A percentile compares a stretch with the other conserved stretches of the same genome.
Conservation (phyloP, 2,888 invertebrate genomes). For the Coleophora deauratella region DNA sequence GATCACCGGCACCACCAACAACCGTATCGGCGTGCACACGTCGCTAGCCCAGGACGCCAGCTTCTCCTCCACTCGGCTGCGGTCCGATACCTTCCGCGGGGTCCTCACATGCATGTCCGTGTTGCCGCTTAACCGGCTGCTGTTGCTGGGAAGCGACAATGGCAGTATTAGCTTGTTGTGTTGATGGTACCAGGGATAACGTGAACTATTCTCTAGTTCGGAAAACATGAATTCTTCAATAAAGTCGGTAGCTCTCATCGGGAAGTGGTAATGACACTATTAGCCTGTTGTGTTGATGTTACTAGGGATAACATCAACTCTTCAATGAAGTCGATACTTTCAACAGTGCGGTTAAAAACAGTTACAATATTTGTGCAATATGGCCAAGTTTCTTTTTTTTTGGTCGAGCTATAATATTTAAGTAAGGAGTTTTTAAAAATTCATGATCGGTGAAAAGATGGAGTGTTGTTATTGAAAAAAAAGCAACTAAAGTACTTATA, state of each 20-base stretch:
- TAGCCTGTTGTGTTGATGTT: slow-evolving; percentile 86
- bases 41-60: slow-evolving; percentile 80
- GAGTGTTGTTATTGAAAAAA: too few relatives aligned
- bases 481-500: too few relatives aligned
- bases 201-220: slow-evolving; percentile 84
- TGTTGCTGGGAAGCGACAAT: slow-evolving; percentile 93
- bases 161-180: slow-evolving; percentile 89
- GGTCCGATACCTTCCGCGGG: slow-evolving; percentile 93
- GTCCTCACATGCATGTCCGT: slow-evolving; percentile 92
- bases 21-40: slow-evolving; percentile 91
- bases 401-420: too few relatives aligned
- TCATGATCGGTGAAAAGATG: too few relatives aligned
- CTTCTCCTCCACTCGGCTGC: slow-evolving; percentile 88
- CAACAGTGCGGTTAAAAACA: too few relatives aligned
- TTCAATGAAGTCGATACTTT: slow-evolving; percentile 90
- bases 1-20: slow-evolving; percentile 93
- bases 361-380: too few relatives aligned
- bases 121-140: slow-evolving; percentile 89
- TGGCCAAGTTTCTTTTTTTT: too few relatives aligned
- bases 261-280: slow-evolving; percentile 95
- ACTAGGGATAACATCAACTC: slow-evolving; percentile 96
- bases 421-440: too few relatives aligned
- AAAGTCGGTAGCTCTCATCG: slow-evolving; percentile 90
- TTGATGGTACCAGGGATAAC: slow-evolving; percentile 93
- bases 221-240: slow-evolving; percentile 88